Evolutionary conservation across 2,888 invertebrate genomes (phyloP).

Genomic region (Nymphalis polychloros): DNA sequence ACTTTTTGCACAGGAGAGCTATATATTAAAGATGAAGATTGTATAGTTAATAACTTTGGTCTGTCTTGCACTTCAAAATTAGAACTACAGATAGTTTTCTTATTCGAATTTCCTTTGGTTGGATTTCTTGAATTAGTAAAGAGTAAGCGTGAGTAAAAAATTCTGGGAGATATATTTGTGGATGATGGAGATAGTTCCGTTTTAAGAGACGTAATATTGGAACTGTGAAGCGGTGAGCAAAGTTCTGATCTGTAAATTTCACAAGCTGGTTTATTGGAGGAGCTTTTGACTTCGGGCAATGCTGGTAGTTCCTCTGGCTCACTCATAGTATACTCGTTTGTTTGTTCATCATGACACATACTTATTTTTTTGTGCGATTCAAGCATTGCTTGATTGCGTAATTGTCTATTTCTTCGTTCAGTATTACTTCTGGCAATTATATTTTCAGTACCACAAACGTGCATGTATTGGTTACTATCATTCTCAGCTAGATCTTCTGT

Average conservation of each 20-base stretch:
- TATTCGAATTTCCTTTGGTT: conserved; percentile 46
- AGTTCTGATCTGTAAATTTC: conserved; percentile 59
- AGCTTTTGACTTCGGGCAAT: conserved; percentile 53
- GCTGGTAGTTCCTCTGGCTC: conserved; percentile 56
- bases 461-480: conserved; percentile 64
- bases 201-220: conserved; percentile 50
- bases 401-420: conserved; percentile 52
- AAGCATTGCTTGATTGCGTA: conserved; percentile 54
- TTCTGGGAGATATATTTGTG: conserved; percentile 55
- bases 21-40: conserved; percentile 51
- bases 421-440: conserved; percentile 62
- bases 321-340: conserved; percentile 43
- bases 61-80: conserved; percentile 29
- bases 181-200: conserved; percentile 55
- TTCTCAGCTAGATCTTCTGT: conserved; percentile 66
- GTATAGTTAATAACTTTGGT: conserved; percentile 49
- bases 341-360: conserved; percentile 39
- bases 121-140: conserved; percentile 48
- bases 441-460: conserved; percentile 54
- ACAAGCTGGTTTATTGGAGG: conserved; percentile 43
- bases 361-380: conserved; percentile 59
- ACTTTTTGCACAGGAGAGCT: conserved; percentile 60
- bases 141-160: conserved; percentile 58
- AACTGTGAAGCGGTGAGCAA: conserved; percentile 62
- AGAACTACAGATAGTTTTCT: conserved; percentile 20